These are phyloP conservation scores for Ornithoptera alexandrae DNA, from an alignment of 2,888 invertebrate genomes.

Conservation along the genomic window DNA sequence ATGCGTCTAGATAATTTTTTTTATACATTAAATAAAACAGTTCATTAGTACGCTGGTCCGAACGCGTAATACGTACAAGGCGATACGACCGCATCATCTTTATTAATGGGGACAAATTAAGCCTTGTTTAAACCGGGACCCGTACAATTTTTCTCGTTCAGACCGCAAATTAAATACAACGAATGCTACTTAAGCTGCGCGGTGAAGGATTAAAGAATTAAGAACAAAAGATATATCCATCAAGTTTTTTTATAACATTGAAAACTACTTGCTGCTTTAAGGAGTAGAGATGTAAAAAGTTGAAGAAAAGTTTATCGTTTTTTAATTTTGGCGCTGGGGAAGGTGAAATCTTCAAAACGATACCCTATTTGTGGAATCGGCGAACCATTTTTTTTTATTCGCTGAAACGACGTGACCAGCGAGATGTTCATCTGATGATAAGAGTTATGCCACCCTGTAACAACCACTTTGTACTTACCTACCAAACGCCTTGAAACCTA, in stretches of 20 bases:
- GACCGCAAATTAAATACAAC: conserved; percentile 69
- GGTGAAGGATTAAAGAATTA: conserved; percentile 45
- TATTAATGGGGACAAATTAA: conserved; percentile 74
- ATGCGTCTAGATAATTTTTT: conserved; percentile 34
- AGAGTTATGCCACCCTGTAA: too few relatives aligned
- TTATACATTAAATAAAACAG: conserved; percentile 38
- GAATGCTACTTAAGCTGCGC: conserved; percentile 63
- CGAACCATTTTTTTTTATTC: too few relatives aligned
- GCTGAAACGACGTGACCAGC: too few relatives aligned
- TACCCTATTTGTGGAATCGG: too few relatives aligned
- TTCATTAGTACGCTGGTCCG: conserved; percentile 39
- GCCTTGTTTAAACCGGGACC: conserved; percentile 54
- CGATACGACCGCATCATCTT: conserved; percentile 63
- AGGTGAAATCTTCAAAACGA: too few relatives aligned
- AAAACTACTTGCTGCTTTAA: not conserved
- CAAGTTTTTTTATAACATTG: conserved; percentile 9
- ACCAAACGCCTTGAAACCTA: too few relatives aligned
- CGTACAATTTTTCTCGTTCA: conserved; percentile 66
- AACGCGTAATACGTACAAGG: conserved; percentile 46
- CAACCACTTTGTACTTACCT: too few relatives aligned
- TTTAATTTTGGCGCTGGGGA: too few relatives aligned
- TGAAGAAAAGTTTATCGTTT: too few relatives aligned
- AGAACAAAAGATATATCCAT: conserved; percentile 38
- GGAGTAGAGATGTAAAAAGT: not conserved
- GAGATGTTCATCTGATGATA: too few relatives aligned